Conservation (phyloP, 1,140 invertebrate genomes). For the Drosophila gunungcola region DNA sequence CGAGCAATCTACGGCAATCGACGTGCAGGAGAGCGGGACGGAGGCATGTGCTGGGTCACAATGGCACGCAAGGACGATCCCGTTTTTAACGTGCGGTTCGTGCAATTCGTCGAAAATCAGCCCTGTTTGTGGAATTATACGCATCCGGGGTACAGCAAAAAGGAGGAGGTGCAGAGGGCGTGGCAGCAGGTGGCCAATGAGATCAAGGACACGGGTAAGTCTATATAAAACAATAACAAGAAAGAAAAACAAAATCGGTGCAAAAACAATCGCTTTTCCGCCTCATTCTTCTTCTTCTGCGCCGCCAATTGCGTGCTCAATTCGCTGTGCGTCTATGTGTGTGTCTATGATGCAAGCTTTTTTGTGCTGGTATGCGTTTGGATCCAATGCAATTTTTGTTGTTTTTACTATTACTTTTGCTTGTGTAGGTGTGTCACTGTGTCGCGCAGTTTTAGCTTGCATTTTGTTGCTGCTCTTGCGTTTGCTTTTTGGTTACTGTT, state of each 20-base stretch:
- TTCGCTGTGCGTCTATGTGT: conserved; percentile 38
- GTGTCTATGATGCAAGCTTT: conserved; percentile 62
- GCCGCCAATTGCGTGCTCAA: conserved; percentile 73
- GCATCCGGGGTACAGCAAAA: conserved; percentile 80
- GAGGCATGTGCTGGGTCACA: conserved; percentile 58
- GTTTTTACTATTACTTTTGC: conserved; percentile 26
- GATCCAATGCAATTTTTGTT: conserved; percentile 25
- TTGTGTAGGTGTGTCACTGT: conserved; percentile 64
- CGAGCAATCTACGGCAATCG: neutral
- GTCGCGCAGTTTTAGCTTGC: conserved; percentile 70
- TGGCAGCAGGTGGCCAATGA: conserved; percentile 83
- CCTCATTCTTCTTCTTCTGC: conserved; percentile 21
- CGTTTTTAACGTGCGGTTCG: conserved; percentile 81
- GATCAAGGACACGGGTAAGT: conserved; percentile 77
- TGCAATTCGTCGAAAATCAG: conserved; percentile 76
- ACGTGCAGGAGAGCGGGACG: neutral
- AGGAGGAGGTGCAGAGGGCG: conserved; percentile 78
- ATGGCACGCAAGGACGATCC: conserved; percentile 84
- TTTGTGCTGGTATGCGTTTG: conserved; percentile 1
- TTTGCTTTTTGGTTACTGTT: conserved; percentile 25
- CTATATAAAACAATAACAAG: neutral
- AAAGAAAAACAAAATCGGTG: neutral
- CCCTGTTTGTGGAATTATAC: conserved; percentile 79
- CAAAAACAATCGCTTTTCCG: conserved; percentile 12
- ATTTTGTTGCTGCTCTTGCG: conserved; percentile 26